Evolutionary conservation across 2,797 vertebrate genomes (phyloP).

Genomic region (Odontamblyopus rebecca): DNA sequence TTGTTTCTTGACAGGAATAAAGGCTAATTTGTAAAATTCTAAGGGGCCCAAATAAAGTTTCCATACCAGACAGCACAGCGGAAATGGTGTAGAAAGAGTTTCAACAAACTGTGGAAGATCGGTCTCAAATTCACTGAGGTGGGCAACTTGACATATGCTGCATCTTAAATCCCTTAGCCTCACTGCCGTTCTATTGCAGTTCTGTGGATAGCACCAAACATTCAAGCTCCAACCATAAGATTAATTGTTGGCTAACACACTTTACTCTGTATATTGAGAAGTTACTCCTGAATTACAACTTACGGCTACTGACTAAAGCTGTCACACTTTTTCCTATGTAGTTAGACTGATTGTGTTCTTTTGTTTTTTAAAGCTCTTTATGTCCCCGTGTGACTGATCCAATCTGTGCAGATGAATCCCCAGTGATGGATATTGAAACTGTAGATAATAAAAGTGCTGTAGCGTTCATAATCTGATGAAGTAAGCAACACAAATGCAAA

Average conservation of each 20-base stretch:
- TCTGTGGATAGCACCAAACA: neutral
- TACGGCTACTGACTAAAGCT: neutral
- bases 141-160: neutral
- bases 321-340: neutral
- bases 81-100: neutral
- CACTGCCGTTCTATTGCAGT: neutral
- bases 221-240: neutral
- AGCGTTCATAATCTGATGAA: conserved; percentile 40
- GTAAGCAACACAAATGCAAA: conserved; percentile 51
- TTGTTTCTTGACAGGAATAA: neutral
- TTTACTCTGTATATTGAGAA: neutral
- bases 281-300: neutral
- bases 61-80: neutral
- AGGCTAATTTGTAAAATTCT: neutral
- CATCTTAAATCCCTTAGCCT: too few relatives aligned
- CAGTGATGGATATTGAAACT: conserved; percentile 23
- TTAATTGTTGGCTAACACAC: neutral
- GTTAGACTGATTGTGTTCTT: neutral
- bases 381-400: conserved; percentile 7
- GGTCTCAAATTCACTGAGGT: neutral
- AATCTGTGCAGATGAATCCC: conserved; percentile 10
- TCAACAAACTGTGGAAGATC: neutral
- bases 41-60: too few relatives aligned
- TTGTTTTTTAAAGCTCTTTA: neutral
- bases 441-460: conserved; percentile 28